Percentiles rank a stretch among this genome's conserved stretches.
These are phyloP conservation scores for Procambarus virginalis DNA, from an alignment of 1,140 invertebrate genomes.

Conservation along the genomic window DNA sequence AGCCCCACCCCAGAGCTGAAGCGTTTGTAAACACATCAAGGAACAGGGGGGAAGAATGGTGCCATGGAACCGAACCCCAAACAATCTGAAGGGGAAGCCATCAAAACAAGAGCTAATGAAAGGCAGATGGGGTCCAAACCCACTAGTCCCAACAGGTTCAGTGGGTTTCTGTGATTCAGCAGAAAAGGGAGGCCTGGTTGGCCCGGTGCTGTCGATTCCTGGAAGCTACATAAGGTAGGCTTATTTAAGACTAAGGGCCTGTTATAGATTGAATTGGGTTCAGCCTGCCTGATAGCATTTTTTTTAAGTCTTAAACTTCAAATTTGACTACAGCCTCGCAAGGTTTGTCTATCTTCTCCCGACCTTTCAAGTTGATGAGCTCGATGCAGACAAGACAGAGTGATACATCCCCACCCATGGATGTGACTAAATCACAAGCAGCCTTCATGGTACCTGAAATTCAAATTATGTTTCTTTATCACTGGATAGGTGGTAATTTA, in stretches of 20 bases:
- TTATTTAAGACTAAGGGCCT: not conserved
- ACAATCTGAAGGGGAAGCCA: not conserved
- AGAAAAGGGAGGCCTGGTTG: too few relatives aligned
- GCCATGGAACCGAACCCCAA: too few relatives aligned
- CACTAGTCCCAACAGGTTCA: too few relatives aligned
- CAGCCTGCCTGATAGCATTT: not conserved
- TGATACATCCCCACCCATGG: conserved; percentile 80
- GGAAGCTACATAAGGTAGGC: too few relatives aligned
- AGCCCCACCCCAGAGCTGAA: too few relatives aligned
- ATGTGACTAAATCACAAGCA: conserved; percentile 82
- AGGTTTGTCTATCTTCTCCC: conserved; percentile 76
- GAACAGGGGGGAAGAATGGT: too few relatives aligned
- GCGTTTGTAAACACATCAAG: too few relatives aligned
- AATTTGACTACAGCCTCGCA: conserved; percentile 30
- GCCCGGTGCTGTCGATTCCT: too few relatives aligned
- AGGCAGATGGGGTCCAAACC: too few relatives aligned
- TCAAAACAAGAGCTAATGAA: too few relatives aligned
- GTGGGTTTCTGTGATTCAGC: too few relatives aligned
- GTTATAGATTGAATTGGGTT: not conserved
- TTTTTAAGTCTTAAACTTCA: not conserved
- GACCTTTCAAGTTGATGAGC: conserved; percentile 83
- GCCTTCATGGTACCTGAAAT: conserved; percentile 82
- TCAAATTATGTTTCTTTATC: not conserved
- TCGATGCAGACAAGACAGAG: conserved; percentile 90
- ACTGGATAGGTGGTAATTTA: not conserved